Conservation (phyloP, 2,797 vertebrate genomes). For the Sparus aurata region DNA sequence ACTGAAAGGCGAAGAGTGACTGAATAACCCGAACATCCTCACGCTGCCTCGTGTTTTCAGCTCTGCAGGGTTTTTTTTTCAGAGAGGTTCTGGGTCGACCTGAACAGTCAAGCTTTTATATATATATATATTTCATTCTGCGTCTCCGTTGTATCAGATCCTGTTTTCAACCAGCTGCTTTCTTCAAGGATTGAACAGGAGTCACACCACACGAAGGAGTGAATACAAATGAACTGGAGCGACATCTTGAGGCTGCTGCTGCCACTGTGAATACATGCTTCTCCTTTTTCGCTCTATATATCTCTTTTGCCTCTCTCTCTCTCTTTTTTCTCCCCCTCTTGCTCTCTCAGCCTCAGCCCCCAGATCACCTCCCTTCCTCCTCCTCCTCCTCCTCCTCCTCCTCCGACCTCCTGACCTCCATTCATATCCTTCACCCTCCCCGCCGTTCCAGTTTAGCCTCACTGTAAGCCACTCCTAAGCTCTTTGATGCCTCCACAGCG, state of each 20-base stretch:
- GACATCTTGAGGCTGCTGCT: conserved; percentile 57
- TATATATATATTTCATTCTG: neutral
- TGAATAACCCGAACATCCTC: neutral
- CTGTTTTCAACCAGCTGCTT: conserved; percentile 44
- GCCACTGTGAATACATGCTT: conserved; percentile 59
- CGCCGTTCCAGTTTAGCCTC: conserved; percentile 44
- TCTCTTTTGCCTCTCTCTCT: conserved; percentile 46
- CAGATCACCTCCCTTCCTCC: conserved; percentile 4
- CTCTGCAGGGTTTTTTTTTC: neutral
- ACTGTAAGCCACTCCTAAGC: conserved; percentile 42
- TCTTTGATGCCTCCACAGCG: conserved; percentile 26
- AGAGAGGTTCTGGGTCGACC: neutral
- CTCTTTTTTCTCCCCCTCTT: conserved; percentile 43
- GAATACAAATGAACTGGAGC: conserved; percentile 49
- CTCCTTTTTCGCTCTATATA: conserved; percentile 68
- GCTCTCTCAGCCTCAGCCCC: conserved; percentile 60
- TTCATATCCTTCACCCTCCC: conserved; percentile 49
- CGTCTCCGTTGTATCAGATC: conserved; percentile 9
- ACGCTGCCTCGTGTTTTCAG: neutral
- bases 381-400: neutral
- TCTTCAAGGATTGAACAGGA: conserved; percentile 25
- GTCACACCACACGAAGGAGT: neutral
- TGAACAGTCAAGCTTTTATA: neutral
- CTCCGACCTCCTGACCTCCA: conserved; percentile 49
- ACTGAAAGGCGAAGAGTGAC: neutral